These are phyloP conservation scores for Choloepus hoffmanni DNA, from an alignment of 2,113 vertebrate genomes.

Conservation along the genomic window DNA sequence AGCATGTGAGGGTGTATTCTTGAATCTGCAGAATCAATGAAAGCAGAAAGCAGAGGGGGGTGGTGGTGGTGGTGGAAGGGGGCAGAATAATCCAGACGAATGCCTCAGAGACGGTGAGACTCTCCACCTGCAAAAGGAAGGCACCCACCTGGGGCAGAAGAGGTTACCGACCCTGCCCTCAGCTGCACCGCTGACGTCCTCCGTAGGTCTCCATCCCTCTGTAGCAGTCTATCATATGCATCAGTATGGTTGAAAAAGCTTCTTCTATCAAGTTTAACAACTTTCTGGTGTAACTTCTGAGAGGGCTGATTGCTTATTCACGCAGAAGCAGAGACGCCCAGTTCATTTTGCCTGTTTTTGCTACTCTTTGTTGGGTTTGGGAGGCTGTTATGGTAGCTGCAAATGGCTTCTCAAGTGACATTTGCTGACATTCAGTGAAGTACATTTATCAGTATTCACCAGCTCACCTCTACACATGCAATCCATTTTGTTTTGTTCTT, in stretches of 20 bases:
- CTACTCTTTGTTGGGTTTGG: constrained; percentile 92
- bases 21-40: not conserved
- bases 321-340: constrained; percentile 94
- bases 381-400: constrained; percentile 95
- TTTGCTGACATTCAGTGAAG: constrained; percentile 99
- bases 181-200: constrained; percentile 32
- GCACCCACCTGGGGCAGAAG: constrained; percentile 25
- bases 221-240: constrained; percentile 64
- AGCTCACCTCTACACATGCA: constrained; percentile 94
- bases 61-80: too few species aligned
- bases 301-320: constrained; percentile 97
- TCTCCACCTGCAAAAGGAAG: not conserved
- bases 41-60: not conserved
- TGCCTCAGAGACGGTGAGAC: not conserved
- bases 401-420: constrained; percentile 99
- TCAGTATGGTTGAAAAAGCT: constrained; percentile 84
- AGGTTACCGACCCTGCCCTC: not conserved
- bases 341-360: constrained; percentile 92
- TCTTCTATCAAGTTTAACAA: constrained; percentile 93
- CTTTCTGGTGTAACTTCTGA: constrained; percentile 94
- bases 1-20: not conserved
- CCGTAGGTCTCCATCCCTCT: constrained; percentile 71
- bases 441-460: constrained; percentile 98
- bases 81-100: not conserved
- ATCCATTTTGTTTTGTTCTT: constrained; percentile 96